Conservation (phyloP, 2,888 invertebrate genomes). For the Ennomos quercinarius region DNA sequence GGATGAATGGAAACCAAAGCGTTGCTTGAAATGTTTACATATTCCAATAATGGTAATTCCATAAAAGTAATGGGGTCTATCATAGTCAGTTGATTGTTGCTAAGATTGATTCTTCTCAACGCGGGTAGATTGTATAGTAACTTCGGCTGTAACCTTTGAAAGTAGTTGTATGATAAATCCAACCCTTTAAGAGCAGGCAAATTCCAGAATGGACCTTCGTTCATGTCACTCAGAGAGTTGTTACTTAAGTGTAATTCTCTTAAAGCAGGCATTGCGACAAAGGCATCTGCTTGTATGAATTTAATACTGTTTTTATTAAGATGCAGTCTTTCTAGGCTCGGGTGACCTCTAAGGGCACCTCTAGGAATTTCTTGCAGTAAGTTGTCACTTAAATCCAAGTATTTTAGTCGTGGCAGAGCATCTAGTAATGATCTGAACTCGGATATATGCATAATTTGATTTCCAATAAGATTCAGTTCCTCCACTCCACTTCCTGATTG, state of each 20-base stretch:
- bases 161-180: slow-evolving; percentile 91
- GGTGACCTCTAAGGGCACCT: slow-evolving; percentile 92
- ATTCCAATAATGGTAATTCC: slow-evolving; percentile 90
- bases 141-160: slow-evolving; percentile 89
- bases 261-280: slow-evolving; percentile 93
- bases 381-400: slow-evolving; percentile 92
- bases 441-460: slow-evolving; percentile 90
- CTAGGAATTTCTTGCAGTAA: slow-evolving; percentile 91
- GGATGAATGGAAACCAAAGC: slow-evolving; percentile 89
- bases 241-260: slow-evolving; percentile 93
- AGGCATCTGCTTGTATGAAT: slow-evolving; percentile 91
- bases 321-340: slow-evolving; percentile 92
- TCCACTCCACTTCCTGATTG: slow-evolving; percentile 91
- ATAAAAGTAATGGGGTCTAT: slow-evolving; percentile 91
- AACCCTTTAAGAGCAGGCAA: slow-evolving; percentile 93
- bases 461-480: slow-evolving; percentile 91
- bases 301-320: slow-evolving; percentile 92
- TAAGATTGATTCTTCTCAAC: slow-evolving; percentile 90
- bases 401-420: slow-evolving; percentile 90
- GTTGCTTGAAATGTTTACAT: slow-evolving; percentile 92
- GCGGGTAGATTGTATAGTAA: slow-evolving; percentile 91
- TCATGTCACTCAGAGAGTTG: slow-evolving; percentile 91
- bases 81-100: slow-evolving; percentile 89
- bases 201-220: slow-evolving; percentile 93
- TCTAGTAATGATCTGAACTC: slow-evolving; percentile 91